Percentiles rank a stretch among this genome's conserved stretches.
Evolutionary conservation across 1,140 invertebrate species (phyloP).

Genomic region (Belonocnema kinseyi): DNA sequence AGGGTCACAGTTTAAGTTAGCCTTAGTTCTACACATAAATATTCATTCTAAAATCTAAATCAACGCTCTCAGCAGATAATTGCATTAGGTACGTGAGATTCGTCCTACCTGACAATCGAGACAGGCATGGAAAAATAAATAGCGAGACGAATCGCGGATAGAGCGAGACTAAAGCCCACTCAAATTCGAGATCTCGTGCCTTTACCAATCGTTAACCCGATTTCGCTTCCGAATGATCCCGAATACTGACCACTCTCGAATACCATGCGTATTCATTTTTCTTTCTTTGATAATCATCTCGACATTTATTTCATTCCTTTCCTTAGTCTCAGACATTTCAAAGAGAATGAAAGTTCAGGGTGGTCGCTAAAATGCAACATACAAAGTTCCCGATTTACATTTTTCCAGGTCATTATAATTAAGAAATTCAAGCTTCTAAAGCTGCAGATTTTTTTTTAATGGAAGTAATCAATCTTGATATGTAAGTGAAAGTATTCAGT

Average conservation of each 20-base stretch:
- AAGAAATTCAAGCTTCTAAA: too few species aligned
- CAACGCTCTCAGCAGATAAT: constrained; percentile 35
- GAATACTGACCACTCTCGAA: neutral
- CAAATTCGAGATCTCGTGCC: constrained; percentile 29
- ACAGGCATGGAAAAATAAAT: constrained; percentile 34
- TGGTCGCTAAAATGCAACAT: too few species aligned
- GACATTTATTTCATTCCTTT: too few species aligned
- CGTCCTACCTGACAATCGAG: constrained; percentile 44
- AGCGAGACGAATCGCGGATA: constrained; percentile 37
- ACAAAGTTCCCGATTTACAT: too few species aligned
- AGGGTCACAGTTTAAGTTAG: constrained; percentile 33
- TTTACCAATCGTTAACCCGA: constrained; percentile 43
- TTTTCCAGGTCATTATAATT: too few species aligned
- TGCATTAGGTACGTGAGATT: constrained; percentile 44
- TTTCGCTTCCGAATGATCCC: constrained; percentile 43
- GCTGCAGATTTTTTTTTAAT: too few species aligned
- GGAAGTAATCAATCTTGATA: too few species aligned
- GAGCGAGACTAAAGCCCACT: constrained; percentile 31
- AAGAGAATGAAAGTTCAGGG: too few species aligned
- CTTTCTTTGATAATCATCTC: too few species aligned
- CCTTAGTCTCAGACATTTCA: too few species aligned
- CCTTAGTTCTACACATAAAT: constrained; percentile 34
- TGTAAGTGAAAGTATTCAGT: too few species aligned
- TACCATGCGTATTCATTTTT: too few species aligned
- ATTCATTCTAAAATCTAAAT: constrained; percentile 46